A percentile compares a stretch with the other conserved stretches of the same genome.
These are phyloP conservation scores for Cryptotermes secundus DNA, from an alignment of 1,140 invertebrate species.

Conservation along the genomic window DNA sequence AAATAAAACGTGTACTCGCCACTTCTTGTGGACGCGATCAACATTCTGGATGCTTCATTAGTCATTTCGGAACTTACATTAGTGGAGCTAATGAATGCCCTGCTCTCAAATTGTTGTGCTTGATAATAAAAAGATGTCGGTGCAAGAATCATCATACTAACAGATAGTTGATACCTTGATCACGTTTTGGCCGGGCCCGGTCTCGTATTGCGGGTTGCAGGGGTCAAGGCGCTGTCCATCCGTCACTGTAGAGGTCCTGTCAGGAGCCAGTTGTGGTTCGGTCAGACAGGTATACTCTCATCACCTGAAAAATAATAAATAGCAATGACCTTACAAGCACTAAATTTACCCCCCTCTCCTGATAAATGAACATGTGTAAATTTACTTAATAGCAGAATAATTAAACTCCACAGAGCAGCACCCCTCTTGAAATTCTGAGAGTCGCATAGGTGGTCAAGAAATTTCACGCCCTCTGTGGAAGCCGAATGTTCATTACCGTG, in stretches of 20 bases:
- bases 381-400: too few species aligned
- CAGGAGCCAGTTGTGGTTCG: not conserved
- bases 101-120: constrained; percentile 11
- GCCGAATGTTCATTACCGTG: too few species aligned
- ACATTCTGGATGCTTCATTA: not conserved
- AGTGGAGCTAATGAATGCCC: constrained; percentile 8
- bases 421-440: too few species aligned
- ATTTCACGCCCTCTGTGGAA: too few species aligned
- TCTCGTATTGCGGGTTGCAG: constrained; percentile 8
- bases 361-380: too few species aligned
- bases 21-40: not conserved
- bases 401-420: too few species aligned
- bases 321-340: not conserved
- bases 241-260: not conserved
- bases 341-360: not conserved
- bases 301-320: not conserved
- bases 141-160: not conserved
- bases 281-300: not conserved
- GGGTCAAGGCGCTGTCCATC: constrained; percentile 11
- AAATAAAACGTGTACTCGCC: not conserved
- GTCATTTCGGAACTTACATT: constrained; percentile 12
- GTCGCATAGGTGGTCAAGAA: too few species aligned
- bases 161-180: constrained; percentile 12
- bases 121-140: not conserved
- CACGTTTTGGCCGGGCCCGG: constrained; percentile 4